Conservation (phyloP, 1,140 invertebrate species). For the Dendrolimus kikuchii region DNA sequence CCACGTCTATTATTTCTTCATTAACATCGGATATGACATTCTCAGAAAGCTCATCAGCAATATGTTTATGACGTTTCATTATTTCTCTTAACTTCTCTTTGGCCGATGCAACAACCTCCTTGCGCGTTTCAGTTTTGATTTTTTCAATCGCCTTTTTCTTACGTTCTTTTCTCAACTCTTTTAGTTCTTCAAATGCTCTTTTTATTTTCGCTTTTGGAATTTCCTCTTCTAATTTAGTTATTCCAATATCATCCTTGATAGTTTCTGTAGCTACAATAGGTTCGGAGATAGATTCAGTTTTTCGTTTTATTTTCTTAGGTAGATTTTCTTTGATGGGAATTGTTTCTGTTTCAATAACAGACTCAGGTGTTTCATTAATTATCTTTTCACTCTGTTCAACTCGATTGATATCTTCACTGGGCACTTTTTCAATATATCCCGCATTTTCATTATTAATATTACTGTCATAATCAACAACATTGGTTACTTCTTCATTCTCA, state of each 20-base stretch:
- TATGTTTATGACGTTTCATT: conserved; percentile 65
- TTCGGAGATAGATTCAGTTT: not conserved
- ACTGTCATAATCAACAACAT: conserved; percentile 15
- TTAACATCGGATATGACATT: conserved; percentile 30
- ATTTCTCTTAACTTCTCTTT: conserved; percentile 70
- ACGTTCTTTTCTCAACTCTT: conserved; percentile 38
- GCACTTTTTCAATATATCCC: conserved; percentile 8
- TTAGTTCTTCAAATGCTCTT: conserved; percentile 43
- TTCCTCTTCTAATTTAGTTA: conserved; percentile 6
- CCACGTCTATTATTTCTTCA: conserved; percentile 20
- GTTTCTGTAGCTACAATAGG: not conserved
- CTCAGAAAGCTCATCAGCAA: conserved; percentile 50
- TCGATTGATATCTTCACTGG: conserved; percentile 8
- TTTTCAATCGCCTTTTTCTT: conserved; percentile 58
- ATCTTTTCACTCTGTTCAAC: not conserved
- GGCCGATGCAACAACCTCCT: conserved; percentile 60
- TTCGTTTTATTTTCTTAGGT: too few relatives aligned
- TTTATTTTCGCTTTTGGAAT: conserved; percentile 25
- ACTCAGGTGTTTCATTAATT: not conserved
- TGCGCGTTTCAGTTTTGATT: conserved; percentile 61
- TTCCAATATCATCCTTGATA: not conserved
- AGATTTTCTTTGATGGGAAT: too few relatives aligned
- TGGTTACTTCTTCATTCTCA: conserved; percentile 14
- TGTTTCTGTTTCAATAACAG: not conserved
- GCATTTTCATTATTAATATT: too few relatives aligned